These are phyloP conservation scores for Cryptocephalus primarius DNA, from an alignment of 2,888 invertebrate species.

Conservation along the genomic window DNA sequence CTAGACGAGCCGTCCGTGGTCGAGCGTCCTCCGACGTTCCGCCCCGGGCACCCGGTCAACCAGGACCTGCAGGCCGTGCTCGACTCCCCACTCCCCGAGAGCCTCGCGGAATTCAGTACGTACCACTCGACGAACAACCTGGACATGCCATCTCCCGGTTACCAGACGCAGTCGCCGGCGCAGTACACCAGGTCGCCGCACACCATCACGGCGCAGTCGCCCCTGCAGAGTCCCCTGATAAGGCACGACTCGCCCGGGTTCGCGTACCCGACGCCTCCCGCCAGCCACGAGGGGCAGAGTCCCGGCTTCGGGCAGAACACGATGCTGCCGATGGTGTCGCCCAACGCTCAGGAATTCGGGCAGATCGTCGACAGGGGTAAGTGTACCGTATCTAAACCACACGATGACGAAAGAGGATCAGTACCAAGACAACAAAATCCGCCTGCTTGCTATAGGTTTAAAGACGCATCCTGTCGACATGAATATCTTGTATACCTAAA, in stretches of 20 bases:
- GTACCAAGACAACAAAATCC: too few species aligned
- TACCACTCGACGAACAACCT: conserved; percentile 48
- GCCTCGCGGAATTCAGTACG: conserved; percentile 71
- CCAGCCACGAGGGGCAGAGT: conserved; percentile 73
- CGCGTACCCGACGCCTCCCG: conserved; percentile 79
- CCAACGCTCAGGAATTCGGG: conserved; percentile 34
- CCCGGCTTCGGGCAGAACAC: conserved; percentile 41
- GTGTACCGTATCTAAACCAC: not conserved
- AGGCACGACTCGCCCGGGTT: conserved; percentile 62
- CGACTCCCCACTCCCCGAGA: conserved; percentile 68
- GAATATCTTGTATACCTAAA: too few species aligned
- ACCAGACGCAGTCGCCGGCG: conserved; percentile 36
- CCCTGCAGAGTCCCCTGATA: conserved; percentile 51
- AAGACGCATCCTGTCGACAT: too few species aligned
- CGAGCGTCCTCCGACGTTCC: conserved; percentile 40
- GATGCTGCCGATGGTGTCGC: conserved; percentile 35
- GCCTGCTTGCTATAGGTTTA: too few species aligned
- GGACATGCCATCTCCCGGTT: conserved; percentile 36
- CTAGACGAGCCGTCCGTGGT: conserved; percentile 41
- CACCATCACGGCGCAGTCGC: conserved; percentile 44
- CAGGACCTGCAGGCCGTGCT: conserved; percentile 66
- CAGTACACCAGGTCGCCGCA: conserved; percentile 34
- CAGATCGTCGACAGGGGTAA: conserved; percentile 31
- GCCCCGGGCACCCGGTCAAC: conserved; percentile 45
- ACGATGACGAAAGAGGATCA: too few species aligned